A percentile compares a stretch with the other conserved stretches of the same genome.
Evolutionary conservation across 2,113 vertebrate genomes (phyloP).

Genomic region (Anhinga rufa): DNA sequence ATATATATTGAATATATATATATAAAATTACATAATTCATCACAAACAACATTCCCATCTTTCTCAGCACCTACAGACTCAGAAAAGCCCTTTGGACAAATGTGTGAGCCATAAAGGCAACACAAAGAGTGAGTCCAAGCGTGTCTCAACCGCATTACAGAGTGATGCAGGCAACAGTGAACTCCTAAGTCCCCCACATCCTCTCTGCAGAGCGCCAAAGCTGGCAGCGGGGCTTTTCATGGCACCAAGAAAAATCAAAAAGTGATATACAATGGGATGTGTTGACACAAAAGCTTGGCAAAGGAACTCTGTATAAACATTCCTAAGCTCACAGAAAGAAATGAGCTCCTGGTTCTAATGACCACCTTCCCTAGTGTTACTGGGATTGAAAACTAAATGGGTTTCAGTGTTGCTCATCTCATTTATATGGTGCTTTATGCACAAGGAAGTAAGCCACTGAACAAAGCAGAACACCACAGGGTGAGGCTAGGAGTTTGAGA

Average conservation of each 20-base stretch:
- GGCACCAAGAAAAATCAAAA: not conserved
- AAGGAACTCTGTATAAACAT: not conserved
- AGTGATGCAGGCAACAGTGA: not conserved
- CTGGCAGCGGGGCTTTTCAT: not conserved
- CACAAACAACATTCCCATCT: not conserved
- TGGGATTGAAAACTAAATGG: not conserved
- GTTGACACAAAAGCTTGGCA: not conserved
- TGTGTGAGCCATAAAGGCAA: not conserved
- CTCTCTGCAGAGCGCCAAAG: not conserved
- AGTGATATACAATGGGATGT: accelerated
- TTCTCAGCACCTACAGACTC: not conserved
- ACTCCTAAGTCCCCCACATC: not conserved
- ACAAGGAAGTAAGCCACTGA: not conserved
- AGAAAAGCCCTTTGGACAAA: not conserved
- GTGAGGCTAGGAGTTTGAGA: not conserved
- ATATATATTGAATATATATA: not conserved
- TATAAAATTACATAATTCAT: not conserved
- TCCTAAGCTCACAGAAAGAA: not conserved
- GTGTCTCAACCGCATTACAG: not conserved
- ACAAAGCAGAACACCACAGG: not conserved
- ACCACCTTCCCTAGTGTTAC: not conserved
- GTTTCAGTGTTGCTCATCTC: not conserved
- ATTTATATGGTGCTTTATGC: not conserved
- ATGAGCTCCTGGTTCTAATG: not conserved
- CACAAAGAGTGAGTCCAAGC: not conserved